Base-by-base conservation (phyloP, 2,797 vertebrate genomes). In the Decapterus maruadsi region DNA sequence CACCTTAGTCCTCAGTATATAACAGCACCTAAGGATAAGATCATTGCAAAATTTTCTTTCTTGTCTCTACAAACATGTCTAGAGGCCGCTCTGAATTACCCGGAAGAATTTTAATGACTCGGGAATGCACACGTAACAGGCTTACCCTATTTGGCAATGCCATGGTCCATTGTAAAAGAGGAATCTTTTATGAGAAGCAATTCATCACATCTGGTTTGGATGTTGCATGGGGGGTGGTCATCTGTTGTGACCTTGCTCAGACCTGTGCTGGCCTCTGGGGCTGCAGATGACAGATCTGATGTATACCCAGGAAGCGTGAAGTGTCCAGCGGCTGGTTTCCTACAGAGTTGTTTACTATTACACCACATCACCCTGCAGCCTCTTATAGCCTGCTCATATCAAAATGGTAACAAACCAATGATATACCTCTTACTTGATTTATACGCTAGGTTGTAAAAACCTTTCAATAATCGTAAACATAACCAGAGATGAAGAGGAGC, bases 151-250 rank as follows among this genome's bases (percentile, higher is more conserved):
- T 91, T 86, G 89, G 92, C 82, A 87, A 89, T 81, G 70, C 65
- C 72, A 80, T 8, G 70, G 69, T 80, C 81, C 80, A 88, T 90
- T 93, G 91, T 91, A 71, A 89, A 90, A 85, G 58, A 88, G 87
- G 81, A 90, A 88, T 87, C 85, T 85, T 90, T 92, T 90, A 91
- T 88, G 90, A 89, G 88, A 77, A 84, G 82, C 87, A 86, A 88
- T 89, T 88, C 83, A 88, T 90, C 90, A 81, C 93, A 93, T 93
- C 90, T 94, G 93, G 84, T 87, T 89, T 84, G 82, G 86, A 87
- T 92, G 85, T 83, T 80, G 81, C 31, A 57, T 31, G 53, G 59
- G 67, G 81, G 75, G 78, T 48, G 51, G 77, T 74, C 65, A 74
- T 86, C 70, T 78, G 77, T 82, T 69, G 79, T 82, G 83, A 90